Conservation (phyloP, 1,140 invertebrate genomes). For the Nautilus pompilius region DNA sequence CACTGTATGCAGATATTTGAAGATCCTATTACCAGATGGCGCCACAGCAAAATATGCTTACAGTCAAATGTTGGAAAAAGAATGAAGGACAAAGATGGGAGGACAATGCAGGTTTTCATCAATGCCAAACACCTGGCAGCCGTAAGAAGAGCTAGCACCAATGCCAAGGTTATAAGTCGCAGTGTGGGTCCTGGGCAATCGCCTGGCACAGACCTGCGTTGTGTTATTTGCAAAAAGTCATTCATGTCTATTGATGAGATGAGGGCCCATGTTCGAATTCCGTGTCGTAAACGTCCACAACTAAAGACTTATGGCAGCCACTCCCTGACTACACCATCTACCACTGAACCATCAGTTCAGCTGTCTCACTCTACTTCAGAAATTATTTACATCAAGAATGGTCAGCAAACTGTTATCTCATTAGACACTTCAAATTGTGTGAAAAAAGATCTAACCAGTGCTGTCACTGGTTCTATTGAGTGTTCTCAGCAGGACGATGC, state of each 20-base stretch:
- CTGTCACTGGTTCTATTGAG: not conserved
- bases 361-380: not conserved
- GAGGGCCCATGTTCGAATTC: slow-evolving; percentile 34
- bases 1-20: slow-evolving; percentile 39
- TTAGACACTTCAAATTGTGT: not conserved
- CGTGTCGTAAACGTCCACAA: slow-evolving; percentile 13
- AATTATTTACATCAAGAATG: not conserved
- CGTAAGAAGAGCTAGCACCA: slow-evolving; percentile 7
- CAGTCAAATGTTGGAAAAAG: slow-evolving; percentile 18
- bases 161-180: slow-evolving; percentile 8
- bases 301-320: not conserved
- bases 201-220: slow-evolving; percentile 11
- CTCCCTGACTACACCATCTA: not conserved
- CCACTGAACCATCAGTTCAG: not conserved
- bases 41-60: slow-evolving; percentile 36
- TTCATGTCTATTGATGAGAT: slow-evolving; percentile 37
- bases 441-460: not conserved
- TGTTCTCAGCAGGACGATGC: not conserved
- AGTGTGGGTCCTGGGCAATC: slow-evolving; percentile 8
- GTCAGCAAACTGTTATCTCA: not conserved
- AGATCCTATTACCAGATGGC: slow-evolving; percentile 39
- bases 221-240: slow-evolving; percentile 32
- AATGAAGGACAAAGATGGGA: slow-evolving; percentile 25
- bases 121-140: slow-evolving; percentile 16
- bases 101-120: slow-evolving; percentile 14